Evolutionary conservation across 2,797 vertebrate genomes (phyloP).

Genomic region (Strix occidentalis): DNA sequence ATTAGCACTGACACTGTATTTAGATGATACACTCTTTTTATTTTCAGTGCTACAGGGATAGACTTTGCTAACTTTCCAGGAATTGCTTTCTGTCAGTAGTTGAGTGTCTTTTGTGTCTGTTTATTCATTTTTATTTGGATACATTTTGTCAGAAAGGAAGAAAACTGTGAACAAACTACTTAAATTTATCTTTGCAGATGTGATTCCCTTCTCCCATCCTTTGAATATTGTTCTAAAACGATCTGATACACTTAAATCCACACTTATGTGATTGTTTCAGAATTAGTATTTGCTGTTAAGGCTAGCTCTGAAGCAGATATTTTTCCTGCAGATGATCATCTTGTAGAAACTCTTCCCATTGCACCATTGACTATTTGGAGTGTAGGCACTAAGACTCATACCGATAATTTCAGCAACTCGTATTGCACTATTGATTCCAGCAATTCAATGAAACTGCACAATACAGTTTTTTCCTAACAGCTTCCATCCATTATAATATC

Average conservation of each 20-base stretch:
- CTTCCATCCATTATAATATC: not conserved
- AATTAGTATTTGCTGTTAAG: not conserved
- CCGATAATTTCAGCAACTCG: not conserved
- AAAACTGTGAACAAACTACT: not conserved
- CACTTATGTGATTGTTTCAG: not conserved
- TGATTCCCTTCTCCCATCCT: not conserved
- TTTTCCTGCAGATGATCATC: not conserved
- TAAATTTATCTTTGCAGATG: not conserved
- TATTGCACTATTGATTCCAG: not conserved
- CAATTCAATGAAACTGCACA: not conserved
- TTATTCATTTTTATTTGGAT: slow-evolving; percentile 11
- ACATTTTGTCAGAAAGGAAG: not conserved
- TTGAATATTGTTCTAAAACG: not conserved
- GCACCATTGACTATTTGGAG: not conserved
- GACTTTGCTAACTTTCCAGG: not conserved
- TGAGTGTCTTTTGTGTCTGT: not conserved
- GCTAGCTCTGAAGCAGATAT: not conserved
- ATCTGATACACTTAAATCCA: not conserved
- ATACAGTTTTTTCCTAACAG: not conserved
- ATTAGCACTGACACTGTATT: not conserved
- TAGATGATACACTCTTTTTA: not conserved
- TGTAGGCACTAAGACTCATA: not conserved
- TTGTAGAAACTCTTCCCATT: not conserved
- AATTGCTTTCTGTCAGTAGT: not conserved
- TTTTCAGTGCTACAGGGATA: not conserved